Evolutionary conservation across 2,888 invertebrate genomes (phyloP).

Genomic region (Nowickia ferox): DNA sequence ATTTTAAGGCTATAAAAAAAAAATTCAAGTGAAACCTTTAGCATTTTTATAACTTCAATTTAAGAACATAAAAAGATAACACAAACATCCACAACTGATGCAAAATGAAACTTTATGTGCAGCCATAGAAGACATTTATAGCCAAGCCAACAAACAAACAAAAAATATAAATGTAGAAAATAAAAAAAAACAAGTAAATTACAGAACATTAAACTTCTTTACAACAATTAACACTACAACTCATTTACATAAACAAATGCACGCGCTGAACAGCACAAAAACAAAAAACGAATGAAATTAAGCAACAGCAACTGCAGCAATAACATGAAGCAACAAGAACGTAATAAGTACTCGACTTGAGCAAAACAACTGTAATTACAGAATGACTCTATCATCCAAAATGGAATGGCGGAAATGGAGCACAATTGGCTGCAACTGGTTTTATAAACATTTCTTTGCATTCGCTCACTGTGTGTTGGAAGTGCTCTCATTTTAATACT

Average conservation of each 20-base stretch:
- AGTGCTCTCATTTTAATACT: not conserved
- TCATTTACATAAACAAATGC: slow-evolving; percentile 71
- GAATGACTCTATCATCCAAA: slow-evolving; percentile 60
- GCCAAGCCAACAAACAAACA: not conserved
- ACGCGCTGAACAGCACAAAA: slow-evolving; percentile 56
- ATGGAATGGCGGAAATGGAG: slow-evolving; percentile 36
- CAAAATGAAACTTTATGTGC: slow-evolving; percentile 44
- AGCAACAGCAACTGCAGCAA: slow-evolving; percentile 21
- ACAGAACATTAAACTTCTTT: slow-evolving; percentile 70
- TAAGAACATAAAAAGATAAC: slow-evolving; percentile 33
- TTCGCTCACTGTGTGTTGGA: slow-evolving; percentile 32
- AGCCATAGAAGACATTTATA: slow-evolving; percentile 26
- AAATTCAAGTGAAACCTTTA: slow-evolving; percentile 31
- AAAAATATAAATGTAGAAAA: slow-evolving; percentile 7
- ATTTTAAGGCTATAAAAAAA: slow-evolving; percentile 15
- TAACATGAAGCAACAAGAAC: slow-evolving; percentile 29
- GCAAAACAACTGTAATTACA: slow-evolving; percentile 60
- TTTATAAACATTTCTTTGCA: not conserved
- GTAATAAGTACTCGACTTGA: slow-evolving; percentile 33
- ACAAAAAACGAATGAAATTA: slow-evolving; percentile 25
- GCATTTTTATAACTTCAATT: slow-evolving; percentile 43
- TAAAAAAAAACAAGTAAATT: slow-evolving; percentile 66
- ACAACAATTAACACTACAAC: slow-evolving; percentile 72
- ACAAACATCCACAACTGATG: slow-evolving; percentile 26
- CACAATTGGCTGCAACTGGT: slow-evolving; percentile 29